Percentiles rank a stretch among this genome's conserved stretches.
Conservation (phyloP, 2,797 vertebrate species). For the Xenops minutus region DNA sequence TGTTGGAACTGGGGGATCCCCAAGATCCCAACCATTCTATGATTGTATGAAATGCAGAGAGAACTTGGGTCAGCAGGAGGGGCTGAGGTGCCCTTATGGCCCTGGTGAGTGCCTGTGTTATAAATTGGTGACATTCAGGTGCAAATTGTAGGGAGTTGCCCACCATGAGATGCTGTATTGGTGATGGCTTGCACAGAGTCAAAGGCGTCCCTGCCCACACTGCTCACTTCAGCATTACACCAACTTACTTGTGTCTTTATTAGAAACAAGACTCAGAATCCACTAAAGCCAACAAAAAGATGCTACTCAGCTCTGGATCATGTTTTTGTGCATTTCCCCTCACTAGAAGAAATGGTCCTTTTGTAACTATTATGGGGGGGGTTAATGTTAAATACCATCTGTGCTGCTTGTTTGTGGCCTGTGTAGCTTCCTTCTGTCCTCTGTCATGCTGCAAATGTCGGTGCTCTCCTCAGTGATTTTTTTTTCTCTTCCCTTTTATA, state of each 20-base stretch:
- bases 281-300: not conserved
- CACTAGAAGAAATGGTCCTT: not conserved
- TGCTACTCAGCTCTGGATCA: rapidly evolving
- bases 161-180: rapidly evolving
- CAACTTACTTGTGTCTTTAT: not conserved
- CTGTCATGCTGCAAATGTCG: not conserved
- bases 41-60: not conserved
- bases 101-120: not conserved
- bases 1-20: not conserved
- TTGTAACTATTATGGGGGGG: rapidly evolving
- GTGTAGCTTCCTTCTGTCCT: not conserved
- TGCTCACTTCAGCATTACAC: not conserved
- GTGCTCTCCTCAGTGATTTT: not conserved
- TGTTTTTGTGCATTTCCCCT: not conserved
- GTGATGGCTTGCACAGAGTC: not conserved
- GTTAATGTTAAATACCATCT: not conserved
- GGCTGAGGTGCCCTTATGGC: not conserved
- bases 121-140: rapidly evolving
- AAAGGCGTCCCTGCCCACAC: rapidly evolving
- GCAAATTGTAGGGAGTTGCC: not conserved
- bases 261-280: not conserved
- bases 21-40: not conserved
- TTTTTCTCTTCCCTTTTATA: not conserved
- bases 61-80: not conserved
- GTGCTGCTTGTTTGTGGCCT: not conserved